Evolutionary conservation across 2,888 invertebrate genomes (phyloP).

Genomic region (Synergus itoensis): DNA sequence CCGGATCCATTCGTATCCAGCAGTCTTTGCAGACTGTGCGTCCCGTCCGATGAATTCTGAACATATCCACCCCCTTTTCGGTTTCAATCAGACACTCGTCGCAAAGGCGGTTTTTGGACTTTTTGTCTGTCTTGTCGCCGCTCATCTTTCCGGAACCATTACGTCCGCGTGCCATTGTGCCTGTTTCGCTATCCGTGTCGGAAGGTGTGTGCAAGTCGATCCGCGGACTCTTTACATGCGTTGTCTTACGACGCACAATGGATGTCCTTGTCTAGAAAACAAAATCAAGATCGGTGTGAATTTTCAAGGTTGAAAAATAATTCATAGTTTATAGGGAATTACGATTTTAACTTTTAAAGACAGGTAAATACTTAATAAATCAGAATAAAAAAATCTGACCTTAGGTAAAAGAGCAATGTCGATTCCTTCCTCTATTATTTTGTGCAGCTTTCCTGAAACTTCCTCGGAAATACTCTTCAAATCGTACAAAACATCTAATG

Average conservation of each 20-base stretch:
- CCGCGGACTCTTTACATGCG: constrained; percentile 53
- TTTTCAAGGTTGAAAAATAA: background rate
- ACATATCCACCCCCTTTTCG: constrained; percentile 62
- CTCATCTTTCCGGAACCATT: background rate
- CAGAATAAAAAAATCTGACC: constrained; percentile 58
- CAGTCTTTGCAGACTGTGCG: constrained; percentile 70
- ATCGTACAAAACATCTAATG: constrained; percentile 70
- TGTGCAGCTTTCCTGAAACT: constrained; percentile 56
- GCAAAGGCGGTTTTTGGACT: constrained; percentile 54
- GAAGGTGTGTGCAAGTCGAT: constrained; percentile 53
- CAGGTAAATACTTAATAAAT: background rate
- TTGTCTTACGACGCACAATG: constrained; percentile 69
- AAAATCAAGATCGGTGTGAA: constrained; percentile 23
- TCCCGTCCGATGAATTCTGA: constrained; percentile 66
- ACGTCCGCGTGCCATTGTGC: constrained; percentile 40
- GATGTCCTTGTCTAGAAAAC: constrained; percentile 67
- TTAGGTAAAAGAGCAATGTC: constrained; percentile 63
- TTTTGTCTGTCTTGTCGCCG: background rate
- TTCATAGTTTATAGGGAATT: no score
- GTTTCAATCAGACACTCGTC: constrained; percentile 62
- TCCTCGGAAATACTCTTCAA: constrained; percentile 63
- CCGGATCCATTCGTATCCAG: constrained; percentile 65
- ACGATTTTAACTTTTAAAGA: constrained; percentile 13
- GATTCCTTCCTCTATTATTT: constrained; percentile 55
- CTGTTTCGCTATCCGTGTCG: constrained; percentile 61